These are phyloP conservation scores for Parasteatoda lunata DNA, from an alignment of 2,888 invertebrate genomes.

Conservation along the genomic window DNA sequence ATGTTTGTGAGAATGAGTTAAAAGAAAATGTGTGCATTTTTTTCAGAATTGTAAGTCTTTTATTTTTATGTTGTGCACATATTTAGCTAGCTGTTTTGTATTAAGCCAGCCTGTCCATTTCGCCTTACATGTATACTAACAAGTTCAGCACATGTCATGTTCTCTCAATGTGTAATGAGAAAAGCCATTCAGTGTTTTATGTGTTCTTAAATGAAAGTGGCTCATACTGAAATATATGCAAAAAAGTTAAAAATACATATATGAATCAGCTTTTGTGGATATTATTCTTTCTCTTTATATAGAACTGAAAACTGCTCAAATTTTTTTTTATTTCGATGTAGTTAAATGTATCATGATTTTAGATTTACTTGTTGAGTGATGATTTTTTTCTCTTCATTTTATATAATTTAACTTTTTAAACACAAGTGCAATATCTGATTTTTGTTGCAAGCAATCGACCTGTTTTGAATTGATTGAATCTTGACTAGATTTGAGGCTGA, in stretches of 20 bases:
- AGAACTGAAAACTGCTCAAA: slow-evolving; percentile 67
- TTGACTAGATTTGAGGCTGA: too few species aligned
- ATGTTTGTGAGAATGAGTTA: neutral
- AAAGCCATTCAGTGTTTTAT: slow-evolving; percentile 46
- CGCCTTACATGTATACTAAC: slow-evolving; percentile 56
- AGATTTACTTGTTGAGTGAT: neutral
- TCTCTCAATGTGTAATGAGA: slow-evolving; percentile 8
- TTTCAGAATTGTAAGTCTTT: neutral
- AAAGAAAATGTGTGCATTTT: neutral
- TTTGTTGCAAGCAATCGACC: neutral
- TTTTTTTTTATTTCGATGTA: slow-evolving; percentile 42
- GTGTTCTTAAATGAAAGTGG: slow-evolving; percentile 31
- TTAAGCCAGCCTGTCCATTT: slow-evolving; percentile 57
- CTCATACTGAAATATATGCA: slow-evolving; percentile 20
- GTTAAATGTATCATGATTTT: slow-evolving; percentile 57
- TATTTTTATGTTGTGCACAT: slow-evolving; percentile 43
- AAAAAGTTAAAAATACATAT: neutral
- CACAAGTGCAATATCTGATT: neutral
- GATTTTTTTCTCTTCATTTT: too few species aligned
- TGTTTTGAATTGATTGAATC: neutral
- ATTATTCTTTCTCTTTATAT: slow-evolving; percentile 37
- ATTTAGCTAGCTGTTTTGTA: slow-evolving; percentile 37
- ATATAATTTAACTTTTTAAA: neutral
- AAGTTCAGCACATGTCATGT: slow-evolving; percentile 59
- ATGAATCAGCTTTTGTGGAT: slow-evolving; percentile 5